Evolutionary conservation across 2,888 invertebrate species (phyloP), one percentile per base, ranked within the genome.

Genomic region (Lepidocyrtinus sp.): DNA sequence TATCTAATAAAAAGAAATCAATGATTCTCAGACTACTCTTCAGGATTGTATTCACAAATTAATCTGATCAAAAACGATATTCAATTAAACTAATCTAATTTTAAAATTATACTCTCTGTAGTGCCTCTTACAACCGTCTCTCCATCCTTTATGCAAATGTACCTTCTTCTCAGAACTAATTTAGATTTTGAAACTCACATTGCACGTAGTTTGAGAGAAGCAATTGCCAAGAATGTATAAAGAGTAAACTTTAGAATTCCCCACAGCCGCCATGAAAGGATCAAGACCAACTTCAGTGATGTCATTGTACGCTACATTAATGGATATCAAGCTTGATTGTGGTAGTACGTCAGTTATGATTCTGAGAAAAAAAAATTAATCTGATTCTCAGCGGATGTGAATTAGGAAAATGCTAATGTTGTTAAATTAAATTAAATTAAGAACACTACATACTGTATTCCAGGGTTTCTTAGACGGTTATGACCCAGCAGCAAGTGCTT

Each of bases 171-270:
- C 17, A 15, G 12, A 24, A 65, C 12, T 36, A 68, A 68, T 46
- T 46, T 17, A 17, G 68, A 72, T 74, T 83, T 82, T 17, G n/a
- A 36, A 55, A 55, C 55, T 55, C n/a, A 55, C 55, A 55, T 65
- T n/a, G 64, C 82, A 84, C 3, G 84, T 75, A 2, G 45, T 68
- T 17, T 74, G 61, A 9, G 69, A 71, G 64, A 86, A 86, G 27
- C 76, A 59, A 74, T 86, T 86, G 63, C 86, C 86, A 55, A 86
- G 73, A 46, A 84, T n/a, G 75, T 83, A 83, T 46, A 86, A 61
- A 3, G 82, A 75, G 27, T 69, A 74, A 46, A 86, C 70, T 25
- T 73, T 69, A 1, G 85, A 82, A 12, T 36, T 27, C 0, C 76
- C 62, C 1, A 86, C 21, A 2, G 64, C 46, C 22, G 72, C 73